These are phyloP conservation scores for Chrysolina americana DNA, from an alignment of 2,888 invertebrate genomes.

Conservation along the genomic window DNA sequence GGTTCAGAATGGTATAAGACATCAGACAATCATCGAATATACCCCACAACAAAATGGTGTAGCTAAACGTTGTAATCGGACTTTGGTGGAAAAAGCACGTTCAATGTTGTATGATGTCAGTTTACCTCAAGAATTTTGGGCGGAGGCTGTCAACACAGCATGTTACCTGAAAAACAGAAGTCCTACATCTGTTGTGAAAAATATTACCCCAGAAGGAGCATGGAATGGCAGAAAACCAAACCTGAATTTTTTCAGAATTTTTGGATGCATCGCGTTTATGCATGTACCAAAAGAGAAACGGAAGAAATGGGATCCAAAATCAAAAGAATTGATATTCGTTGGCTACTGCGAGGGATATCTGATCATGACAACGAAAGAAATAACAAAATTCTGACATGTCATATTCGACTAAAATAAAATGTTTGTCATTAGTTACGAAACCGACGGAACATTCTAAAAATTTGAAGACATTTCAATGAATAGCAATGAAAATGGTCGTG, in stretches of 20 bases:
- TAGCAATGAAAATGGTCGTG: no score
- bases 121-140: not conserved
- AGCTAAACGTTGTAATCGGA: no score
- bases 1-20: no score
- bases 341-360: not conserved
- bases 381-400: not conserved
- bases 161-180: not conserved
- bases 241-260: not conserved
- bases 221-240: not conserved
- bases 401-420: not conserved
- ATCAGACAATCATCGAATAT: no score
- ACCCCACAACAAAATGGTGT: no score
- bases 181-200: not conserved
- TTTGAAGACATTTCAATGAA: no score
- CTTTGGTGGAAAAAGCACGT: not conserved
- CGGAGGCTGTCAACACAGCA: not conserved
- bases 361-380: conserved; percentile 1
- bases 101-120: not conserved
- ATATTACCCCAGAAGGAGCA: not conserved
- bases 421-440: not conserved
- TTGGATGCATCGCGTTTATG: not conserved
- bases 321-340: not conserved
- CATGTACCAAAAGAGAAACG: conserved; percentile 1
- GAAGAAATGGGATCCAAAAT: not conserved
- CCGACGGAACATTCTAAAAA: no score